Base-by-base conservation (phyloP, 1,140 invertebrate species). In the Hycleus phaleratus region DNA sequence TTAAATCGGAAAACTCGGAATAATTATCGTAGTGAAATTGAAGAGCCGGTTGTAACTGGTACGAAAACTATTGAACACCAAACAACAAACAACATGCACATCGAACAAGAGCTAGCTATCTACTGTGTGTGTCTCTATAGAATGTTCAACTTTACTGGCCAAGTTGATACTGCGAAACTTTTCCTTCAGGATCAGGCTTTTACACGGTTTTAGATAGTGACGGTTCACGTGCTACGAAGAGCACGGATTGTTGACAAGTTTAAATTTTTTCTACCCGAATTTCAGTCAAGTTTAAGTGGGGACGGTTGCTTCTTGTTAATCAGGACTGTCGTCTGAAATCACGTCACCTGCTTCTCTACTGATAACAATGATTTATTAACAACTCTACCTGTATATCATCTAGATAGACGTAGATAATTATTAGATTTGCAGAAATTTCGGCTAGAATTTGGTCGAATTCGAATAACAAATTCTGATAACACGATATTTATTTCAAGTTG, bases 111-210 rank as follows among this genome's bases (percentile, higher is more conserved):
- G 59, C 59, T 49, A 51, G 53, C 47, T 57, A 42, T 48, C 48
- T 56, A 60, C 59, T 60, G 59, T 32, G 32, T 32, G 32, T 32
- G 32, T 32, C 32, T 32, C 32, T 32, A 32, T 7, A 32, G 4
- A 32, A 32, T 32, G 51, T 54, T 56, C 46, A 46, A 47, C 38
- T 46, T 38, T 26, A 26, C 43, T 49, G 51, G 46, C 47, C 47
- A 52, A 45, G 42, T 51, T 55, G 59, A 39, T 40, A 60, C 53
- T 60, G 59, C 59, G 47, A 57, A 39, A 52, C 49, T 47, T 61
- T 61, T 61, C 46, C 59, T 55, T 47, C 38, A 42, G 43, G 54
- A 57, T 49, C 59, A 61, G 59, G 32, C 59, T 61, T 61, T 61
- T 61, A 58, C 46, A 49, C 32, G 7, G 7, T 7, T 32, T 32